These are phyloP conservation scores for Nannospalax galili DNA, from an alignment of 2,113 vertebrate species.

Conservation along the genomic window DNA sequence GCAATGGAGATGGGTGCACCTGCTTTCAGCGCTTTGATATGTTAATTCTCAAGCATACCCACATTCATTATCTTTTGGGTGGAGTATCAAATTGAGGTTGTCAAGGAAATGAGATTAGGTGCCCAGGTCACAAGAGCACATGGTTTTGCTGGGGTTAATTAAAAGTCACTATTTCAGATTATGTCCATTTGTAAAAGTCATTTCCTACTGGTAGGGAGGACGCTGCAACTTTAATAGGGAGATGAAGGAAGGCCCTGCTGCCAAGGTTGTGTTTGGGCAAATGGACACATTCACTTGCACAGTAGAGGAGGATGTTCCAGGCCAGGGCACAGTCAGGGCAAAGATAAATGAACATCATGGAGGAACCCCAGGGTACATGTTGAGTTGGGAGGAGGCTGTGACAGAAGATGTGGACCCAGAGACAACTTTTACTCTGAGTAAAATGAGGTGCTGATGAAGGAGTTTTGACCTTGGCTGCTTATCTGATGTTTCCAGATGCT, in stretches of 20 bases:
- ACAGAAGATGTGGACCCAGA: neutral
- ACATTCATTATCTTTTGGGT: too few species aligned
- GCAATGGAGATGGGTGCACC: too few species aligned
- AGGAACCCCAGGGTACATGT: neutral
- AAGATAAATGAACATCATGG: neutral
- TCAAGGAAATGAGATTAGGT: too few species aligned
- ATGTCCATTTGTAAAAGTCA: too few species aligned
- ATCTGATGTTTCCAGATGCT: neutral
- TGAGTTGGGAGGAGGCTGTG: neutral
- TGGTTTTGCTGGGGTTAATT: too few species aligned
- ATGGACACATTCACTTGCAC: neutral
- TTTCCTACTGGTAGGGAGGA: neutral
- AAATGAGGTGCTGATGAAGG: neutral
- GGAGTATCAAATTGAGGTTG: too few species aligned
- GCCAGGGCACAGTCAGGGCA: neutral
- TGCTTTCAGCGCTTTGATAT: too few species aligned
- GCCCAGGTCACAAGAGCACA: too few species aligned
- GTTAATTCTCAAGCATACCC: too few species aligned
- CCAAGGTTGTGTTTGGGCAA: neutral
- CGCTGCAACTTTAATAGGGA: neutral
- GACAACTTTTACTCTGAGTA: neutral
- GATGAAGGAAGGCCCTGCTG: too few species aligned
- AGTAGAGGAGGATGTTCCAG: too few species aligned
- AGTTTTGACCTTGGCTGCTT: neutral
- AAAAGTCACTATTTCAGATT: too few species aligned